Evolutionary conservation across 30 jellyfish, hydroid and myxozoan genomes (phyloP).

Genomic region (Aurelia sp.): DNA sequence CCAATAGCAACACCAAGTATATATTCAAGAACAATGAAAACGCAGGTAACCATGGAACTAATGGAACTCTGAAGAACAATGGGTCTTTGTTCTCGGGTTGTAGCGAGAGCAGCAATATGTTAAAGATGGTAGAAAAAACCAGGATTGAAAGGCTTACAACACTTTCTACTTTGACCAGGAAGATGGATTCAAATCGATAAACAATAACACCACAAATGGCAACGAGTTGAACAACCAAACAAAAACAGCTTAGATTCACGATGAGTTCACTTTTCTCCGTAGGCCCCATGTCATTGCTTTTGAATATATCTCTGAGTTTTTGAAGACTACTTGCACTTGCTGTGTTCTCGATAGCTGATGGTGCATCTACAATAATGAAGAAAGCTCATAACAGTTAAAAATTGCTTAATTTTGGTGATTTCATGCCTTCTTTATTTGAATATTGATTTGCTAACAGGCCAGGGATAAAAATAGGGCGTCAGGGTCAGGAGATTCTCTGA

Average conservation of each 20-base stretch:
- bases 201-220: slow-evolving; percentile 28
- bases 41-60: slow-evolving; percentile 84
- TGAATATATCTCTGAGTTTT: background rate
- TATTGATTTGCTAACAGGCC: too few relatives aligned
- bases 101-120: slow-evolving; percentile 1
- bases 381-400: too few relatives aligned
- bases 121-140: background rate
- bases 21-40: slow-evolving; percentile 60
- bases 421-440: too few relatives aligned
- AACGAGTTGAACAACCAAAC: slow-evolving; percentile 11
- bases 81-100: slow-evolving; percentile 43
- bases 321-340: too few relatives aligned
- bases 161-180: background rate
- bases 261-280: slow-evolving; percentile 40
- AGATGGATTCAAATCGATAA: background rate
- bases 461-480: too few relatives aligned
- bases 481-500: too few relatives aligned
- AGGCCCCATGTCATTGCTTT: background rate
- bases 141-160: background rate
- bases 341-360: too few relatives aligned
- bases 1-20: slow-evolving; percentile 42
- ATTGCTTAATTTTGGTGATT: too few relatives aligned
- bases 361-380: too few relatives aligned
- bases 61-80: slow-evolving; percentile 63
- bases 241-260: slow-evolving; percentile 10